Evolutionary conservation across 1,140 invertebrate genomes (phyloP).

Genomic region (Triops cancriformis): DNA sequence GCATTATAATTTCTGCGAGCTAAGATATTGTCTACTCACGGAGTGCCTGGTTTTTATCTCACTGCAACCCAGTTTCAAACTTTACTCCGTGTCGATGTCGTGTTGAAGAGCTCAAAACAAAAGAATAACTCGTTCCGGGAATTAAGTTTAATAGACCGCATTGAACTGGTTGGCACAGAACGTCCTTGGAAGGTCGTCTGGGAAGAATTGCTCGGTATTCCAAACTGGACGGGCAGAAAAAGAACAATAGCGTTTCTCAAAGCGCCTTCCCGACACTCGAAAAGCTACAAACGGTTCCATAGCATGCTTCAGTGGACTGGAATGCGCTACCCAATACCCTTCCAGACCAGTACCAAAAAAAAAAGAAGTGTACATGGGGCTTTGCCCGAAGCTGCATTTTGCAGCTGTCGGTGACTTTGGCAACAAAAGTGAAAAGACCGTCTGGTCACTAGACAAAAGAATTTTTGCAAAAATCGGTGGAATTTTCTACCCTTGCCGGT

Average conservation of each 20-base stretch:
- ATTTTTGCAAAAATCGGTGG: too few relatives aligned
- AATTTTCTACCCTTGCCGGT: too few relatives aligned
- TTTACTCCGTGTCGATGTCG: too few relatives aligned
- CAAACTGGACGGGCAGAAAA: neutral
- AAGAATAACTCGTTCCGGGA: neutral
- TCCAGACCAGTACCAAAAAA: too few relatives aligned
- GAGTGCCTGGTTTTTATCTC: too few relatives aligned
- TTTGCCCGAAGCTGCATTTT: neutral
- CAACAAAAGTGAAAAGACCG: too few relatives aligned
- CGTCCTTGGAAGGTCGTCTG: slow-evolving; percentile 3
- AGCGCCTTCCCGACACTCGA: neutral
- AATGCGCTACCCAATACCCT: neutral
- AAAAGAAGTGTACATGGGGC: neutral
- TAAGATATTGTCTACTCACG: too few relatives aligned
- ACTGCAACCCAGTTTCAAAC: too few relatives aligned
- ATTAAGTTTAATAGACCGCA: neutral
- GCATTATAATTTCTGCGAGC: too few relatives aligned
- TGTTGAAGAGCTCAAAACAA: neutral
- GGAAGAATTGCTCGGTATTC: neutral
- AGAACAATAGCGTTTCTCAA: neutral
- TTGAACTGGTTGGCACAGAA: neutral
- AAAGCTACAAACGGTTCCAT: neutral
- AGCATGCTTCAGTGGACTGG: neutral
- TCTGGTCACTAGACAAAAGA: too few relatives aligned
- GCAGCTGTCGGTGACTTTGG: neutral